A percentile compares a stretch with the other conserved stretches of the same genome.
phyloP scores from a whole-genome alignment of 2,888 invertebrate genomes.

The Dascillus cervinus region DNA sequence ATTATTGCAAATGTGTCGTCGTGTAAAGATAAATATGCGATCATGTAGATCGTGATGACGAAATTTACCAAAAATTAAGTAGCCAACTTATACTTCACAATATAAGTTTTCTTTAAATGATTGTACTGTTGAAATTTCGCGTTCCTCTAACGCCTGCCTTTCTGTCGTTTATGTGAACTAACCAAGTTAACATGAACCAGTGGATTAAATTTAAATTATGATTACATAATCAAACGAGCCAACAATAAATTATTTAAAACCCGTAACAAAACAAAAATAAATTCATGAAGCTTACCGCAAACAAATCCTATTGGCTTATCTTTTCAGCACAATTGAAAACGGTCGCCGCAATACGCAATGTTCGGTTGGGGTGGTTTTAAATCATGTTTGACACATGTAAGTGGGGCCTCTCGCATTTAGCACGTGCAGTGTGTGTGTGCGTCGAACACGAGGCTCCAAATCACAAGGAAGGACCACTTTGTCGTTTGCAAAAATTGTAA shows the following conservation, averaged over 20 bases:
- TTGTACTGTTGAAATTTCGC: too few relatives aligned
- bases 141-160: too few relatives aligned
- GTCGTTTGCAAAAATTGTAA: conserved; percentile 16
- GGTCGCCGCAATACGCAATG: conserved; percentile 6
- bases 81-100: too few relatives aligned
- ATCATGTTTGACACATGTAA: conserved; percentile 42
- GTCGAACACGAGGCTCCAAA: conserved; percentile 26
- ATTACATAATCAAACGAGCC: conserved; percentile 28
- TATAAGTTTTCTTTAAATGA: too few relatives aligned
- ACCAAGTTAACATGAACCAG: too few relatives aligned
- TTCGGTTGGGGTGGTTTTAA: conserved; percentile 22
- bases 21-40: too few relatives aligned
- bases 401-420: conserved; percentile 28
- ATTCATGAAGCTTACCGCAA: conserved; percentile 24
- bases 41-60: too few relatives aligned
- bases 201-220: conserved; percentile 34
- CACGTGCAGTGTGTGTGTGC: conserved; percentile 15
- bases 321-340: conserved; percentile 39
- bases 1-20: too few relatives aligned
- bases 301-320: conserved; percentile 38
- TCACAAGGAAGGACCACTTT: conserved; percentile 20
- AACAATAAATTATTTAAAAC: conserved; percentile 37
- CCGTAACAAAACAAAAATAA: conserved; percentile 28
- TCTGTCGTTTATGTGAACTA: too few relatives aligned
- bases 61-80: too few relatives aligned